phyloP scores from a whole-genome alignment of 1,140 invertebrate species.

The Plectrocnemia conspersa region DNA sequence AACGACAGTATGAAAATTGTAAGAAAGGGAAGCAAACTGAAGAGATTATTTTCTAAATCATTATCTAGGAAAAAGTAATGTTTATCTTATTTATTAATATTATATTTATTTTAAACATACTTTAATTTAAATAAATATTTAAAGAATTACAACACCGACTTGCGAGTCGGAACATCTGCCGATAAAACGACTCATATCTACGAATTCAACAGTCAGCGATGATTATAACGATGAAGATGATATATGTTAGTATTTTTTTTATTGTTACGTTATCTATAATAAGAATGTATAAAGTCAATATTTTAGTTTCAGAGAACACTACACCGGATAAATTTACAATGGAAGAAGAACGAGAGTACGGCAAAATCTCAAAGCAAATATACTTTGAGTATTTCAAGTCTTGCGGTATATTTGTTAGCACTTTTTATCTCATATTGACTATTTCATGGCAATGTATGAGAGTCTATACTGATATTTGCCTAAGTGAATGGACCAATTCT shows the following conservation, averaged over 20 bases:
- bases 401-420: conserved; percentile 54
- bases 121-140: too few relatives aligned
- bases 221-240: conserved; percentile 48
- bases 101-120: too few relatives aligned
- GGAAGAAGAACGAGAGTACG: conserved; percentile 59
- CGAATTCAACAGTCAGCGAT: conserved; percentile 44
- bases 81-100: conserved; percentile 2
- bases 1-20: neutral
- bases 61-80: neutral
- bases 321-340: conserved; percentile 26
- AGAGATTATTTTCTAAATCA: neutral
- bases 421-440: conserved; percentile 54
- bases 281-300: neutral
- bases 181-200: conserved; percentile 41
- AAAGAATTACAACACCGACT: neutral
- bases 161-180: conserved; percentile 35
- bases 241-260: conserved; percentile 29
- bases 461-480: conserved; percentile 61
- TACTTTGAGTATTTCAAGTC: conserved; percentile 61
- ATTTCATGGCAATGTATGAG: conserved; percentile 56
- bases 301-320: conserved; percentile 21
- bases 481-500: conserved; percentile 54
- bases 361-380: conserved; percentile 56
- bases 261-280: neutral
- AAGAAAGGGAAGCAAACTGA: neutral